Evolutionary conservation across 2,113 vertebrate genomes (phyloP).

Genomic region (Illadopsis cleaveri): DNA sequence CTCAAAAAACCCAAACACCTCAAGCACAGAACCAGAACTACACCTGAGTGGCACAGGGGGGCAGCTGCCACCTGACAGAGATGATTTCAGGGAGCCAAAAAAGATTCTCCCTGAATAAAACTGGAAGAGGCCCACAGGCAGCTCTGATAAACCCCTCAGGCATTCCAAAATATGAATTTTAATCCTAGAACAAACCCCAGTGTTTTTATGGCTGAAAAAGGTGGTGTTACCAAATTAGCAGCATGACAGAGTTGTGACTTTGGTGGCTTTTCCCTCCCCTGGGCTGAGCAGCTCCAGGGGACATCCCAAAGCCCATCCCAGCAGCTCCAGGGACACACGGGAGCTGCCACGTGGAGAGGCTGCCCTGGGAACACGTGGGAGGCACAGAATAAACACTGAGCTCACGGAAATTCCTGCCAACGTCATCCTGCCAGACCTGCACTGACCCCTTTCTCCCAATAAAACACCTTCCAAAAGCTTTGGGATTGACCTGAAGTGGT

Average conservation of each 20-base stretch:
- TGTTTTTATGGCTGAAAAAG: too few relatives aligned
- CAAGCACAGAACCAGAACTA: too few relatives aligned
- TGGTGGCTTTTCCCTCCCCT: background rate
- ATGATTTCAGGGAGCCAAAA: background rate
- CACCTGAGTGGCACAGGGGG: background rate
- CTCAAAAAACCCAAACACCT: too few relatives aligned
- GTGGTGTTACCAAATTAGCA: rapidly evolving
- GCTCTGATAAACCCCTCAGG: too few relatives aligned
- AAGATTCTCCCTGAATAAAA: background rate
- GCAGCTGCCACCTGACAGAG: background rate
- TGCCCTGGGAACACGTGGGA: rapidly evolving
- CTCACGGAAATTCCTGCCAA: background rate
- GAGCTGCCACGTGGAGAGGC: rapidly evolving
- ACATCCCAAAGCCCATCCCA: background rate
- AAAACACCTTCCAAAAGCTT: background rate
- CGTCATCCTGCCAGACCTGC: rapidly evolving
- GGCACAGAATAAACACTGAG: rapidly evolving
- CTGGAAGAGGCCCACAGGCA: background rate
- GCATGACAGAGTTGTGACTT: background rate
- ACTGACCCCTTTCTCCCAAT: background rate
- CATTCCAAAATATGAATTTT: rapidly evolving
- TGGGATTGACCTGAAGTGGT: background rate
- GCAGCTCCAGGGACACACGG: background rate
- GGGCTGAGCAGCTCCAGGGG: background rate
- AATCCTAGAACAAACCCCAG: background rate